Base-by-base conservation (phyloP, 1,140 invertebrate genomes). In the Oedothorax gibbosus region DNA sequence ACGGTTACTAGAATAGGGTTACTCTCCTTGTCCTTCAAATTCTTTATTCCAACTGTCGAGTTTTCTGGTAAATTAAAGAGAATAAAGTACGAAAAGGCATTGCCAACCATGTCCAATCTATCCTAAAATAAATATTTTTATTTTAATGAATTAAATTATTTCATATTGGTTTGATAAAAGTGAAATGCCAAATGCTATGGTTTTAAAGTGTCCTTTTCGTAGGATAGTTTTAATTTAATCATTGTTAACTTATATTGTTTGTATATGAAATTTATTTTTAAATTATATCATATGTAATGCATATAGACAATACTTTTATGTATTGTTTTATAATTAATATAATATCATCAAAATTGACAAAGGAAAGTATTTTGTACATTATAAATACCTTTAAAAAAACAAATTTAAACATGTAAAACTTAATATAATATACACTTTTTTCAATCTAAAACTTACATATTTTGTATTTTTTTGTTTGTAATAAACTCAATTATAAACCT, bases 51-150 rank as follows among this genome's bases (percentile, higher is more conserved):
- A 10, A 76, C 71, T 12, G 51, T 53, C 0, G 72, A 65, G 49
- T 50, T 68, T 10, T 75, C 54, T 21, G 83, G 83, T 49, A 85
- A 14, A 35, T 62, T 64, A 54, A 69, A 69, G 2, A 85, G 75
- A 0, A 78, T 7, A 15, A 85, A 85, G 53, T 85, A 78, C 8
- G 83, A 62, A 78, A 85, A 85, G 10, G 83, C 73, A 85, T 85
- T 85, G 54, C 56, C n/a, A 35, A 78, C 73, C 73, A 77, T 57
- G 54, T 78, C 75, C 54, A 77, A 10, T 54, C 75, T 77, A 7
- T 85, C 75, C 83, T 85, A n/a, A 85, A 85, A 15, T 35, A 65
- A 81, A 81, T 51, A 66, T 66, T 66, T 21, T 4, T 66, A 20
- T 14, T 60, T 60, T 60, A 4, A 60, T 5, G n/a, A 60, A 7